A percentile compares a stretch with the other conserved stretches of the same genome.
Conservation (phyloP, 2,888 invertebrate species). For the Cryptocephalus primarius region DNA sequence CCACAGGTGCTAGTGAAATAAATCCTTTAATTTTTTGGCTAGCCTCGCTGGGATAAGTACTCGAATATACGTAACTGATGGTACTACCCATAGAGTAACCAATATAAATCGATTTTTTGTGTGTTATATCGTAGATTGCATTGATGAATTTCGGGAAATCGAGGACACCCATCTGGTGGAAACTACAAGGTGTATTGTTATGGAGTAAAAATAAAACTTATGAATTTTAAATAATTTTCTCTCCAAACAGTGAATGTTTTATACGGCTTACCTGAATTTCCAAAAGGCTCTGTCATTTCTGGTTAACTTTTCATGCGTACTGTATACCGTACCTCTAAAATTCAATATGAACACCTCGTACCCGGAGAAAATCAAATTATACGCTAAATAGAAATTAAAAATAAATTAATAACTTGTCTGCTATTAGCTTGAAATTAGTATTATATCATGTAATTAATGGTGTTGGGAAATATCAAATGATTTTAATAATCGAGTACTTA, state of each 20-base stretch:
- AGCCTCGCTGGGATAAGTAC: conserved; percentile 1
- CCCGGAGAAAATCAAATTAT: conserved; percentile 6
- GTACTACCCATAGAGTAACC: conserved; percentile 3
- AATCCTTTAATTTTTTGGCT: conserved; percentile 1
- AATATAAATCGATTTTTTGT: conserved; percentile 1
- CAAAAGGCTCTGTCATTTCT: too few relatives aligned
- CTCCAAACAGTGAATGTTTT: too few relatives aligned
- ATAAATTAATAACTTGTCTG: too few relatives aligned
- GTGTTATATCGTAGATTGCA: not conserved
- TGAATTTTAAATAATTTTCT: too few relatives aligned
- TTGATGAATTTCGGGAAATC: conserved; percentile 2
- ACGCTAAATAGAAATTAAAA: conserved; percentile 7
- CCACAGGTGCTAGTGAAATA: conserved; percentile 1
- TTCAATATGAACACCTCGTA: conserved; percentile 12
- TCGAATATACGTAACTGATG: not conserved
- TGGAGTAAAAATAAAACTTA: too few relatives aligned
- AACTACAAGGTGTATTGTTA: not conserved
- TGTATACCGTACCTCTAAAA: conserved; percentile 9
- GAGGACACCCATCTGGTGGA: conserved; percentile 1
- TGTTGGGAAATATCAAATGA: too few relatives aligned
- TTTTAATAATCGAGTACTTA: too few relatives aligned
- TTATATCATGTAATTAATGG: too few relatives aligned
- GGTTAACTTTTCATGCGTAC: too few relatives aligned
- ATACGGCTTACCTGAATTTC: too few relatives aligned
- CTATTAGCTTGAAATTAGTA: too few relatives aligned